Evolutionary conservation across 2,888 invertebrate species (phyloP), one percentile per base, ranked within the genome.

Genomic region (Andrena minutula): DNA sequence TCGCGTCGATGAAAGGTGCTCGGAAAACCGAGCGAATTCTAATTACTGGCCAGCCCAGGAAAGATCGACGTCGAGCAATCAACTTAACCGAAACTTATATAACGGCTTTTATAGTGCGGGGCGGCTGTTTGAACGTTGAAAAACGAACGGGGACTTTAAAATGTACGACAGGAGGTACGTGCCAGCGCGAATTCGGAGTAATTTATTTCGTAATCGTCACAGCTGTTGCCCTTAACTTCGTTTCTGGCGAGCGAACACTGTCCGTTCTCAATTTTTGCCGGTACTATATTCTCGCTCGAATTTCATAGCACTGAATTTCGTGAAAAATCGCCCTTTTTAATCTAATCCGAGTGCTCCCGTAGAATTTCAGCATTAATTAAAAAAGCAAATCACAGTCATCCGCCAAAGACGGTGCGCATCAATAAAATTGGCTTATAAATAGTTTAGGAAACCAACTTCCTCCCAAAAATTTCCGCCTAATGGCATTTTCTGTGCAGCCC

Each of bases 51-150:
- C 49, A 53, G 63, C 2, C 23, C 60, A 16, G 68, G 51, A 80
- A 81, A 80, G 74, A 74, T 81, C 80, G 63, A 79, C 73, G 80
- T 64, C 68, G 69, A 74, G 66, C 74, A 74, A 81, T 81, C 80
- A 74, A 80, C 81, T 80, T 69, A 58, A 74, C 63, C 80, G 63
- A 74, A 74, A 69, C 81, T 80, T 81, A 80, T 69, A 49, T 63
- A 80, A 68, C 78, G 16, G 71, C 61, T 47, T 80, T 68, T 30
- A 64, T 69, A 47, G 32, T 69, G 58, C 47, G 32, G 7, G 56
- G 35, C 10, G 63, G 68, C 56, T 47, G 80, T 68, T 80, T 49
- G 35, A 73, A 56, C 12, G 49, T 41, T 58, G 65, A 60, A 26
- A 32, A 32, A 60, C 32, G 65, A 51, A 71, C 65, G 28, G 35